These are phyloP conservation scores for Epinephelus malabaricus DNA, from an alignment of 2,797 vertebrate species.

Conservation along the genomic window DNA sequence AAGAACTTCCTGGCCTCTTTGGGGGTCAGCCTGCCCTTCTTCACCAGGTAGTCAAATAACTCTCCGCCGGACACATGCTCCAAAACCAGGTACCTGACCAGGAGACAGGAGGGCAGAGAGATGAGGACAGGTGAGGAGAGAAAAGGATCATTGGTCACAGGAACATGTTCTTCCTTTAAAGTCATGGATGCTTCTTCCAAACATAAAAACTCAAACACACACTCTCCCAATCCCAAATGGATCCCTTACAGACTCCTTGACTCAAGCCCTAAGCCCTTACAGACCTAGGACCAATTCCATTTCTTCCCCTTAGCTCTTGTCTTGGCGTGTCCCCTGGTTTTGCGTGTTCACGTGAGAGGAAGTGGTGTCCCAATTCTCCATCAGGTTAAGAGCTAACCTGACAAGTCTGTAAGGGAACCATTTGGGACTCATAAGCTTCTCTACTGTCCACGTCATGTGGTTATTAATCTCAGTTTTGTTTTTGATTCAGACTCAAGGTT, in stretches of 20 bases:
- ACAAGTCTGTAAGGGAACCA: too few species aligned
- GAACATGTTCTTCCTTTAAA: background rate
- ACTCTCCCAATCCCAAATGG: too few species aligned
- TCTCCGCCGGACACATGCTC: constrained; percentile 95
- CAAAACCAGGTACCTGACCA: constrained; percentile 91
- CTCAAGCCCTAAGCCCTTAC: too few species aligned
- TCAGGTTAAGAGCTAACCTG: too few species aligned
- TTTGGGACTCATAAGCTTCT: background rate
- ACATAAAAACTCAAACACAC: background rate
- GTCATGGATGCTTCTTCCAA: background rate
- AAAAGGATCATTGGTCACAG: background rate
- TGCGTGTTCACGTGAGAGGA: too few species aligned
- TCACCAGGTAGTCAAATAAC: constrained; percentile 94
- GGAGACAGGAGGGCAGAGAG: background rate
- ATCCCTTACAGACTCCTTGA: too few species aligned
- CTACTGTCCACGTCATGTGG: background rate
- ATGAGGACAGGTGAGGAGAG: background rate
- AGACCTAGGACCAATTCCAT: too few species aligned
- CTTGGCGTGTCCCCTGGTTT: too few species aligned
- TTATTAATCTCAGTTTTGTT: constrained; percentile 24
- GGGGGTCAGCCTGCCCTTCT: constrained; percentile 93
- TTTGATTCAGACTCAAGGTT: constrained; percentile 46
- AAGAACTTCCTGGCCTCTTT: constrained; percentile 96
- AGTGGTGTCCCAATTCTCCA: too few species aligned
- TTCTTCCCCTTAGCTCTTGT: too few species aligned